Percentiles rank a stretch among this genome's conserved stretches.
phyloP scores from a whole-genome alignment of 2,113 vertebrate genomes.

The Channa maculata region DNA sequence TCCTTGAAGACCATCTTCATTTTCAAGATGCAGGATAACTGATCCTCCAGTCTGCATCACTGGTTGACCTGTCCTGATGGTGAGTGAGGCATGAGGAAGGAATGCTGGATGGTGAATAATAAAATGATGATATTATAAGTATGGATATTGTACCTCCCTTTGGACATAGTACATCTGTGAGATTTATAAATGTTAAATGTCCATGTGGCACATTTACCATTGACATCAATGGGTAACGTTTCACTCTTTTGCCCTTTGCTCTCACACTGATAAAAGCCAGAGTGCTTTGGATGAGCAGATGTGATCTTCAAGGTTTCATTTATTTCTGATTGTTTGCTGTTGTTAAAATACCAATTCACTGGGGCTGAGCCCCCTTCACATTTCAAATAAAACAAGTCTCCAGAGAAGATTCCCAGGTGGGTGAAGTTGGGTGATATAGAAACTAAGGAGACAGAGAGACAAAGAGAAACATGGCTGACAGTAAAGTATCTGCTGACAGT shows the following conservation, averaged over 20 bases:
- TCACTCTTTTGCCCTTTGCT: background rate
- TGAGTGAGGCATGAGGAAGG: slow-evolving; percentile 21
- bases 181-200: background rate
- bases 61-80: slow-evolving; percentile 23
- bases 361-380: rapidly evolving
- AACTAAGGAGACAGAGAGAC: slow-evolving; percentile 37
- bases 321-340: rapidly evolving
- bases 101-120: slow-evolving; percentile 22
- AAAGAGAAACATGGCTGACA: background rate
- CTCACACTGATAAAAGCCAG: slow-evolving; percentile 11
- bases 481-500: background rate
- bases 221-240: rapidly evolving
- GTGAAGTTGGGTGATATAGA: rapidly evolving
- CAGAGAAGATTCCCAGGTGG: background rate
- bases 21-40: slow-evolving; percentile 41
- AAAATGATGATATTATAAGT: background rate
- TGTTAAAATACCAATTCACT: slow-evolving; percentile 35
- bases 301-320: background rate
- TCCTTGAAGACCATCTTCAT: background rate
- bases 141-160: background rate
- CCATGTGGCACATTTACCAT: slow-evolving; percentile 6
- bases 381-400: slow-evolving; percentile 45
- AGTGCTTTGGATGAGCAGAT: rapidly evolving
- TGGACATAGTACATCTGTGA: background rate
- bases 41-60: background rate